Base-by-base conservation (phyloP, 2,113 vertebrate genomes). In the Hipposideros armiger region DNA sequence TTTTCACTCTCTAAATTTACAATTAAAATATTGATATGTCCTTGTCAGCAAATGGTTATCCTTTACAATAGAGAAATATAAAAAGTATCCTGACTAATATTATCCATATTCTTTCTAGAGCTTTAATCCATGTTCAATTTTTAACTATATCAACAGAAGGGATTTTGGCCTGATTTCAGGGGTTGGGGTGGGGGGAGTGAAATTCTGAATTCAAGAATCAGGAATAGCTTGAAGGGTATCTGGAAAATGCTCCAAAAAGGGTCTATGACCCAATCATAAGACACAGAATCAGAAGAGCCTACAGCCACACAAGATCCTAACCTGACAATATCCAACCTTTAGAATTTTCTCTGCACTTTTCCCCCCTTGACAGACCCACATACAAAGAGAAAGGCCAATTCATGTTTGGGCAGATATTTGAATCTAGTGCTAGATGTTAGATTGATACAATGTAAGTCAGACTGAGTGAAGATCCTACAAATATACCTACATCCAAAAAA, bases 181-280 rank as follows among this genome's bases (percentile, higher is more conserved):
- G 11, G 20, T 3, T 1, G 4, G 5, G 2, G 36, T 36, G 36
- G 3, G 10, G 14, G 30, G 17, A 5, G 1, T 78, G 3, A 74
- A 94, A 87, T 93, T 81, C 22, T 90, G 20, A 9, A 74, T 95
- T 91, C 92, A 32, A 26, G 36, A 87, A 42, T 84, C 80, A 95
- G 30, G 7, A 89, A 40, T 77, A 66, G 7, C 24, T 87, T 72
- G 14, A 32, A 58, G 8, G 15, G 3, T 22, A 83, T 62, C 76
- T 85, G 40, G 32, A 82, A 88, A 94, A 58, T 40, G 1, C 28
- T 60, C 45, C 60, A 24, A 32, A 62, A 86, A 83, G 36, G 36
- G 62, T 28, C 4, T 58, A 24, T 64, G 11, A 15, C 32, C 26
- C 66, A 85, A 42, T 50, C 24, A 32, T 30, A 45, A 62, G n/a